These are phyloP conservation scores for Lordiphosa andalusiaca DNA, from an alignment of 2,888 invertebrate genomes.

Conservation along the genomic window DNA sequence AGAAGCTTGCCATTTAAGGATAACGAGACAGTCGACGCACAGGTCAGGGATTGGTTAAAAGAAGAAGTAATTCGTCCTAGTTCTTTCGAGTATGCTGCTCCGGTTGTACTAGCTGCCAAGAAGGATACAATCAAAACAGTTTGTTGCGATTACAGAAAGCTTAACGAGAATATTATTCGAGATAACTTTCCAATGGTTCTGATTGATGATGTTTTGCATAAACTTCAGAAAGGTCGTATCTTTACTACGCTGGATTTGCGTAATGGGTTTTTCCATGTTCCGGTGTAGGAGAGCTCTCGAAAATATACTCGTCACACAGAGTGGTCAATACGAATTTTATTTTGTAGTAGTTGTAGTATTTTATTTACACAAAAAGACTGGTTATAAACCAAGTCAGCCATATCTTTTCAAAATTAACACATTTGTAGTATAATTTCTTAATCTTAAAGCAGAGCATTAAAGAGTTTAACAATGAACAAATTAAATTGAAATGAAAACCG, in stretches of 20 bases:
- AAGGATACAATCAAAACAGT: slow-evolving; percentile 1
- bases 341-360: no score
- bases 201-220: neutral
- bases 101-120: slow-evolving; percentile 1
- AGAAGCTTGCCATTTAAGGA: no score
- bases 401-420: no score
- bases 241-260: neutral
- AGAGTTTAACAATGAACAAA: no score
- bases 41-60: neutral
- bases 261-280: slow-evolving; percentile 6
- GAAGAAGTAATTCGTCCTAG: slow-evolving; percentile 1
- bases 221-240: neutral
- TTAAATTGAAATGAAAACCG: no score
- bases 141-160: slow-evolving; percentile 1
- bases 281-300: neutral
- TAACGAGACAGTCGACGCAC: no score
- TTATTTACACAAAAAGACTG: no score
- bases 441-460: no score
- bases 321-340: neutral
- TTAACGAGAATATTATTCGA: slow-evolving; percentile 2
- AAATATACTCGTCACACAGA: slow-evolving; percentile 7
- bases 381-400: no score
- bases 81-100: slow-evolving; percentile 4
- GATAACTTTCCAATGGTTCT: neutral
- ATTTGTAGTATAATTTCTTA: no score